Conservation (phyloP, 2,797 vertebrate genomes). For the Sebastes diploproa region DNA sequence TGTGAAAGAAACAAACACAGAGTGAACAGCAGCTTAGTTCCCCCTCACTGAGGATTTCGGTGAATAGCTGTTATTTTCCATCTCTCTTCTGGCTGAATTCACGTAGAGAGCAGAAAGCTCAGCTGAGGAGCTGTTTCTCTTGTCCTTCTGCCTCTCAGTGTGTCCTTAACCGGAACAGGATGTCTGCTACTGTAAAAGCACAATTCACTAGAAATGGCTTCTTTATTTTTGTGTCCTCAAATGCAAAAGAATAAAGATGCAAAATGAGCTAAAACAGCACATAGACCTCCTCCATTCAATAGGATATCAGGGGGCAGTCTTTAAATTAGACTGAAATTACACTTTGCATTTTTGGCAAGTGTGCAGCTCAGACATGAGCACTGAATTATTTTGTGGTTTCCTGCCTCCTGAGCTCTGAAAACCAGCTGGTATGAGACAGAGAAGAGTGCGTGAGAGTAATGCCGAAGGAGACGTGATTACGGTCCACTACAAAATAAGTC, state of each 20-base stretch:
- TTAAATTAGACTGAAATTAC: conserved; percentile 37
- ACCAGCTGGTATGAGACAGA: conserved; percentile 43
- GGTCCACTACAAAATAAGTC: conserved; percentile 35
- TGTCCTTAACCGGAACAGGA: conserved; percentile 5
- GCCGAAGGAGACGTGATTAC: conserved; percentile 43
- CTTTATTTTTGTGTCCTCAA: neutral
- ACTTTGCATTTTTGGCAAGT: conserved; percentile 37
- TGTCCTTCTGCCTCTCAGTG: conserved; percentile 3
- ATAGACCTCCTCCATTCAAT: conserved; percentile 6
- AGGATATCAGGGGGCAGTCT: conserved; percentile 32
- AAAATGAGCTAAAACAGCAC: conserved; percentile 21
- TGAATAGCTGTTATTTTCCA: conserved; percentile 61
- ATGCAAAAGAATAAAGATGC: neutral
- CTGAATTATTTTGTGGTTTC: conserved; percentile 65
- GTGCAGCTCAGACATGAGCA: conserved; percentile 36
- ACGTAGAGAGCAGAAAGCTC: conserved; percentile 28
- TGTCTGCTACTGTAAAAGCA: neutral
- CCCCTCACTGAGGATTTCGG: conserved; percentile 48
- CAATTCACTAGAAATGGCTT: neutral
- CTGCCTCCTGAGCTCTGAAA: conserved; percentile 42
- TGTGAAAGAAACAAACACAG: conserved; percentile 7
- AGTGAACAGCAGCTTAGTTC: conserved; percentile 44
- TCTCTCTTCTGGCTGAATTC: conserved; percentile 51
- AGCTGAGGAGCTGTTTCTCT: conserved; percentile 14
- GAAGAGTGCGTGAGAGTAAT: conserved; percentile 10